These are phyloP conservation scores for Samia ricini DNA, from an alignment of 1,140 invertebrate species.

Conservation along the genomic window DNA sequence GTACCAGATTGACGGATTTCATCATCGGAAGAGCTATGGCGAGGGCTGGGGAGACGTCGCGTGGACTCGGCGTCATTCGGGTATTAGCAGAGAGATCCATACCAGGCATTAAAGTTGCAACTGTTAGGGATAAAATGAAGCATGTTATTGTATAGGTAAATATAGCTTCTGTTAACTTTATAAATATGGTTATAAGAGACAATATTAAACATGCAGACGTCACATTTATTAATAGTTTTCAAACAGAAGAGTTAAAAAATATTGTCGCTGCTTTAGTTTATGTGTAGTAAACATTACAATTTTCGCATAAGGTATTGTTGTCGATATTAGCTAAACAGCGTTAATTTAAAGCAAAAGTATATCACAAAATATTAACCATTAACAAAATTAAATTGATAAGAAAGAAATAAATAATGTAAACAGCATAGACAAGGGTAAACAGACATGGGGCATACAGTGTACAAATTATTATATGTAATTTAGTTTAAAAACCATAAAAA, in stretches of 20 bases:
- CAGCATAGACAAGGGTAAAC: not conserved
- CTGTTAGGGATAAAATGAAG: constrained; percentile 43
- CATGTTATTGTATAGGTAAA: not conserved
- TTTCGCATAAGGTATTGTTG: not conserved
- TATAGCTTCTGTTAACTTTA: not conserved
- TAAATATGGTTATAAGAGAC: not conserved
- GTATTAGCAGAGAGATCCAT: constrained; percentile 69
- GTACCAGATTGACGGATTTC: constrained; percentile 71
- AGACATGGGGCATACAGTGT: not conserved
- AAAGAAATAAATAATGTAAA: not conserved
- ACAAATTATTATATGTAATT: not conserved
- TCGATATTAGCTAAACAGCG: not conserved
- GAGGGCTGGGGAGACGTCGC: constrained; percentile 66
- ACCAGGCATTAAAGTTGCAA: constrained; percentile 74
- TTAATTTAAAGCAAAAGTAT: not conserved
- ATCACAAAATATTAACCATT: not conserved
- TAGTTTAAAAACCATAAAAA: not conserved
- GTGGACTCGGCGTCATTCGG: constrained; percentile 67
- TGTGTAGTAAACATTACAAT: not conserved
- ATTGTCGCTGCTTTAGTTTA: not conserved
- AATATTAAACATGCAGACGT: constrained; percentile 7
- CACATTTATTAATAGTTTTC: not conserved
- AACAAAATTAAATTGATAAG: not conserved
- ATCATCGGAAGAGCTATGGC: constrained; percentile 73
- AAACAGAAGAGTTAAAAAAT: not conserved